Evolutionary conservation across 1,140 invertebrate species (phyloP).

Genomic region (Microplitis mediator): DNA sequence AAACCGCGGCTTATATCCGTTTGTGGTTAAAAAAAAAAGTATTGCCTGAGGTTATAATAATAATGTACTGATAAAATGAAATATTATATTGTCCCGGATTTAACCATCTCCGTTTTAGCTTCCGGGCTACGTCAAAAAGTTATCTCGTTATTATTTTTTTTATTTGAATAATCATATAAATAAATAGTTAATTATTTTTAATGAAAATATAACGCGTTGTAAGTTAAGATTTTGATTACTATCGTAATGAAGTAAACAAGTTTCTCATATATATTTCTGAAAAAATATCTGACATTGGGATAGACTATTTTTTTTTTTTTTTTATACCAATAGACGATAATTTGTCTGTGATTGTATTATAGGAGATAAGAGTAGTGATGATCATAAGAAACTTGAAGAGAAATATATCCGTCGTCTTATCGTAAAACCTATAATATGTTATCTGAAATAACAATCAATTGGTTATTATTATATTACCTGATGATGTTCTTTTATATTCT

Average conservation of each 20-base stretch:
- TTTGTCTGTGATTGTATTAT: not conserved
- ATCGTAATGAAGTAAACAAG: too few species aligned
- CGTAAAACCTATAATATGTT: not conserved
- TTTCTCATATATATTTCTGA: too few species aligned
- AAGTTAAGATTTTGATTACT: too few species aligned
- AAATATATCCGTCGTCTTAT: constrained; percentile 4
- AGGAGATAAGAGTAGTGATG: not conserved
- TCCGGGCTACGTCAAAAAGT: constrained; percentile 43
- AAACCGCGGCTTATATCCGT: constrained; percentile 2
- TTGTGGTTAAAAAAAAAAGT: constrained; percentile 36
- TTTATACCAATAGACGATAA: not conserved
- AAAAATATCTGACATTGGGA: not conserved
- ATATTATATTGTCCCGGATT: constrained; percentile 44
- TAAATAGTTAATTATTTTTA: too few species aligned
- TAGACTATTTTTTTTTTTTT: not conserved
- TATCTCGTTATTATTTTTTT: constrained; percentile 2
- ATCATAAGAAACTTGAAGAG: not conserved
- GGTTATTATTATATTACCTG: not conserved
- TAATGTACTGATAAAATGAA: constrained; percentile 30
- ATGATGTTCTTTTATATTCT: not conserved
- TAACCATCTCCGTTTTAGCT: constrained; percentile 31
- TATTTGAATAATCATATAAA: not conserved
- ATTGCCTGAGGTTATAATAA: constrained; percentile 26
- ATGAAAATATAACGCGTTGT: too few species aligned
- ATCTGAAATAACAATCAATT: constrained; percentile 7